Conservation (phyloP, 2,113 vertebrate genomes). For the Carlito syrichta region DNA sequence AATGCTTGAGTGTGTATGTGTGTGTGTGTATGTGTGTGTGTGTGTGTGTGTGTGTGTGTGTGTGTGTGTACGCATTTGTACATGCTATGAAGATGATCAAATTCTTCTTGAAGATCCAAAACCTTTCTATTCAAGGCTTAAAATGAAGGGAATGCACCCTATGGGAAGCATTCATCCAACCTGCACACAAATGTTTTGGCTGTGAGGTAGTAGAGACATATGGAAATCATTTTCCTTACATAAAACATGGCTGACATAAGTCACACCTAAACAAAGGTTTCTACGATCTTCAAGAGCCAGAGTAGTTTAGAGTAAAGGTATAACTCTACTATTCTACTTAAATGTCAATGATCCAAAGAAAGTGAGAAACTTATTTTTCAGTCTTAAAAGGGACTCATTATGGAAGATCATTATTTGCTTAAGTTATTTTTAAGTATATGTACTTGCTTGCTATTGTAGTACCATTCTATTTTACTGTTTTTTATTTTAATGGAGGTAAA, state of each 20-base stretch:
- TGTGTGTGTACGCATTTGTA: background rate
- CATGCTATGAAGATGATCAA: background rate
- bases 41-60: no score
- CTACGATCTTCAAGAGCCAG: background rate
- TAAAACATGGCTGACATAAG: constrained; percentile 49
- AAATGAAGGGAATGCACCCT: constrained; percentile 21
- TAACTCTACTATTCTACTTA: background rate
- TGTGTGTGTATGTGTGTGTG: background rate
- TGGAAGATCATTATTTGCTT: background rate
- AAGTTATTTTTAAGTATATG: background rate
- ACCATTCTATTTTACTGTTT: background rate
- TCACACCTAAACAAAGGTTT: constrained; percentile 53
- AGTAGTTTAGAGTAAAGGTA: background rate
- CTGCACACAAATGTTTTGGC: constrained; percentile 30
- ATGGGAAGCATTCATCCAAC: constrained; percentile 13
- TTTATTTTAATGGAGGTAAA: background rate
- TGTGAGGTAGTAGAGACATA: constrained; percentile 31
- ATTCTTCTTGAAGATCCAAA: background rate
- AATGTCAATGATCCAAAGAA: background rate
- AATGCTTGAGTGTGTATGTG: no score
- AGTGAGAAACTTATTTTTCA: background rate
- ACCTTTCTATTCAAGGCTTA: constrained; percentile 30
- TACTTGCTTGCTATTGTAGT: background rate
- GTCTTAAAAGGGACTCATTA: background rate
- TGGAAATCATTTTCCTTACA: constrained; percentile 61